These are phyloP conservation scores for Tholera decimalis DNA, from an alignment of 2,888 invertebrate species.

Conservation along the genomic window DNA sequence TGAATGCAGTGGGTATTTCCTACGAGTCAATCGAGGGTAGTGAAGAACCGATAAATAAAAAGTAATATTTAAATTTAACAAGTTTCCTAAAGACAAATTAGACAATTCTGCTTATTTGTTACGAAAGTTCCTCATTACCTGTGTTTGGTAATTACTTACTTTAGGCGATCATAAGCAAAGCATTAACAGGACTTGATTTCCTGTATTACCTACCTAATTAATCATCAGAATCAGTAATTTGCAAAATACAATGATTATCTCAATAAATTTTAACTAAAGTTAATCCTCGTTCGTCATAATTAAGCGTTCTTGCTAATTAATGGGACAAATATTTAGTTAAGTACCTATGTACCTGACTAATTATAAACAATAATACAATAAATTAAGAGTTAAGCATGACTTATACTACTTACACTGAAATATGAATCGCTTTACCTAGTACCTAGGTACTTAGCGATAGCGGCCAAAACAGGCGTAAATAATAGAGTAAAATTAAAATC, in stretches of 20 bases:
- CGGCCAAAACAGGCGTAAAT: background rate
- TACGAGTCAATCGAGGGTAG: no score
- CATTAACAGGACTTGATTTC: background rate
- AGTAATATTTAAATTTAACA: no score
- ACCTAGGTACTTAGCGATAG: no score
- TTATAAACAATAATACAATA: no score
- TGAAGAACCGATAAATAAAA: no score
- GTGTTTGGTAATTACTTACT: background rate
- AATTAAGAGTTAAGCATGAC: no score
- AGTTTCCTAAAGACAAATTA: no score
- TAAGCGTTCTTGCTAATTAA: background rate
- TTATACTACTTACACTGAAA: no score
- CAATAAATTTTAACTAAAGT: background rate
- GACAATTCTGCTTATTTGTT: no score
- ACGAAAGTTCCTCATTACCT: background rate
- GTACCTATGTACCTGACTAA: no score
- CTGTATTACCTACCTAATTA: background rate
- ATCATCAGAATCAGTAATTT: background rate
- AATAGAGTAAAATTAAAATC: conserved; percentile 6
- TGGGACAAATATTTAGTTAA: background rate
- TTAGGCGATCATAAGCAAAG: background rate
- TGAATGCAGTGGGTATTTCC: no score
- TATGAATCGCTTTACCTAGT: background rate
- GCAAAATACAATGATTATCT: background rate
- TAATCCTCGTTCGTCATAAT: background rate